These are phyloP conservation scores for Macroramphosus scolopax DNA, from an alignment of 2,797 vertebrate species.

Conservation along the genomic window DNA sequence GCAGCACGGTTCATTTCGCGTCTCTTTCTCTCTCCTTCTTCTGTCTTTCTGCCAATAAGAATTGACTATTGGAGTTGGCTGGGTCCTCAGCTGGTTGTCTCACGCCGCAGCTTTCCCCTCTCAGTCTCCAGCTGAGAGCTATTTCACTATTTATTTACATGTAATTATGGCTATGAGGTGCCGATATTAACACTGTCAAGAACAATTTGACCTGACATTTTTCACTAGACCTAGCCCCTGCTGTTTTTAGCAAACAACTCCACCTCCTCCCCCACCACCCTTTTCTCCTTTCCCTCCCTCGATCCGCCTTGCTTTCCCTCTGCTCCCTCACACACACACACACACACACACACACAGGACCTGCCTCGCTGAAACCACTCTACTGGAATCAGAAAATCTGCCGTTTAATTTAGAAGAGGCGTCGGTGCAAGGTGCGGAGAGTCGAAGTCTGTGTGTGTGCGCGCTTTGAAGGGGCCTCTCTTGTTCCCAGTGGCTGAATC, in stretches of 20 bases:
- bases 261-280: conserved; percentile 7
- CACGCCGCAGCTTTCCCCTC: conserved; percentile 72
- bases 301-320: conserved; percentile 53
- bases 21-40: conserved; percentile 30
- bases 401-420: conserved; percentile 84
- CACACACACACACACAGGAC: conserved; percentile 34
- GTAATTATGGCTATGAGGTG: conserved; percentile 99
- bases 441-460: conserved; percentile 52
- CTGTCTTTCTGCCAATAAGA: conserved; percentile 46
- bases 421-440: conserved; percentile 55
- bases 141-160: conserved; percentile 99
- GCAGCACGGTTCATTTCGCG: conserved; percentile 37
- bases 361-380: conserved; percentile 64
- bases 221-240: conserved; percentile 88
- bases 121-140: conserved; percentile 93
- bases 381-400: conserved; percentile 85
- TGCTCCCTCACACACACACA: conserved; percentile 22
- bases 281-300: conserved; percentile 42
- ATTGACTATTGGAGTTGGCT: conserved; percentile 57
- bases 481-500: conserved; percentile 82
- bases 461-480: conserved; percentile 60
- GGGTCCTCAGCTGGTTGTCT: conserved; percentile 93
- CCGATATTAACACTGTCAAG: conserved; percentile 99
- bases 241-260: conserved; percentile 80
- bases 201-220: conserved; percentile 99